Evolutionary conservation across 2,797 vertebrate genomes (phyloP).

Genomic region (Chromis chromis): DNA sequence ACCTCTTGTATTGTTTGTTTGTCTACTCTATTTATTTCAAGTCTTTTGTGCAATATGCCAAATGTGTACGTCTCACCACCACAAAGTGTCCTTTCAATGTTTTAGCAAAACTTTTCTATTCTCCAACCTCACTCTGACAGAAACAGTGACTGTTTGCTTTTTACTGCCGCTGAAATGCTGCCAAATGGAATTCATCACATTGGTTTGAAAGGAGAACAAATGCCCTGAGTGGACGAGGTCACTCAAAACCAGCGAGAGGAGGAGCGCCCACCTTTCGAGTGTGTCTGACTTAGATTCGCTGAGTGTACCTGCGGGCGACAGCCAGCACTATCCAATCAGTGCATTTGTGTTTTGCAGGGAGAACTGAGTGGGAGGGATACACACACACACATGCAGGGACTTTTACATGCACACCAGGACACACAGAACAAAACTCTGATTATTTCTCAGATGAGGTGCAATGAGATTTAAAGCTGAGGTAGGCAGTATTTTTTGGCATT

Average conservation of each 20-base stretch:
- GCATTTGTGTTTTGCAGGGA: slow-evolving; percentile 3
- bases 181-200: slow-evolving; percentile 47
- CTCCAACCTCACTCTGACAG: slow-evolving; percentile 41
- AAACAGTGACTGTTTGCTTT: slow-evolving; percentile 38
- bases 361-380: background rate
- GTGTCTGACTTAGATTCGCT: slow-evolving; percentile 33
- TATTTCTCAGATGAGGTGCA: background rate
- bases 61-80: background rate
- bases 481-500: no score
- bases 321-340: slow-evolving; percentile 19
- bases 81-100: slow-evolving; percentile 28
- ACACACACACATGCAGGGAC: slow-evolving; percentile 8
- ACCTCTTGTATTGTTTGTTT: background rate
- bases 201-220: slow-evolving; percentile 49
- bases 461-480: background rate
- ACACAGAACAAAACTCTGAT: background rate
- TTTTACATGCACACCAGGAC: slow-evolving; percentile 15
- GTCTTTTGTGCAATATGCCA: slow-evolving; percentile 4
- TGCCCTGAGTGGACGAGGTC: slow-evolving; percentile 53
- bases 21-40: background rate
- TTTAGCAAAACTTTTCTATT: slow-evolving; percentile 28
- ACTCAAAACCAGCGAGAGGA: slow-evolving; percentile 36
- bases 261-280: slow-evolving; percentile 31
- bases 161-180: slow-evolving; percentile 41
- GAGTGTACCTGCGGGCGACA: slow-evolving; percentile 32